phyloP scores from a whole-genome alignment of 2,113 vertebrate species.

The Tachysurus vachellii region DNA sequence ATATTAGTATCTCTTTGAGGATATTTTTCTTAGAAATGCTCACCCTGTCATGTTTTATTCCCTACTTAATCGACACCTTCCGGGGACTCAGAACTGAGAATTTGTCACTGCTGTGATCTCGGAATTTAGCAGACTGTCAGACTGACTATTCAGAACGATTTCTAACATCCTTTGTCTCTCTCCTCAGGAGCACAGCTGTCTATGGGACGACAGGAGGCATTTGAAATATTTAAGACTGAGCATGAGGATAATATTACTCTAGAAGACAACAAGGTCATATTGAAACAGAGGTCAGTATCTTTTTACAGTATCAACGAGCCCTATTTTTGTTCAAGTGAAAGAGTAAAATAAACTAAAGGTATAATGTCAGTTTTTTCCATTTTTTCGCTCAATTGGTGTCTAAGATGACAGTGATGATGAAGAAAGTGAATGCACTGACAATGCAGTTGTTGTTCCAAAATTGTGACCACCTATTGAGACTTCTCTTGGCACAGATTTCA shows the following conservation, averaged over 20 bases:
- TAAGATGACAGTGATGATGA: neutral
- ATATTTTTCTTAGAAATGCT: neutral
- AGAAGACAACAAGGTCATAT: slow-evolving; percentile 84
- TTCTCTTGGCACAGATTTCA: neutral
- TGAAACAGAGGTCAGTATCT: slow-evolving; percentile 84
- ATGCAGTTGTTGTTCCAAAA: neutral
- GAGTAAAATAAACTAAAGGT: neutral
- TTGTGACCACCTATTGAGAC: neutral
- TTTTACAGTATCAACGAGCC: neutral
- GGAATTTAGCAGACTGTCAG: too few species aligned
- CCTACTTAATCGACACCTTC: neutral
- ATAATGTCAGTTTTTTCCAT: neutral
- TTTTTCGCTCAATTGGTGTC: neutral
- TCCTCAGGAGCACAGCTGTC: slow-evolving; percentile 73
- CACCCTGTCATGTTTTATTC: neutral
- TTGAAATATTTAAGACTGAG: slow-evolving; percentile 84
- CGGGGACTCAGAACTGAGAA: neutral
- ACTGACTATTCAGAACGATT: too few species aligned
- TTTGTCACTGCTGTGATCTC: neutral
- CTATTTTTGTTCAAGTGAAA: neutral
- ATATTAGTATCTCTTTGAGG: neutral
- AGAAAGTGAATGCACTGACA: neutral
- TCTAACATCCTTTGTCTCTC: neutral
- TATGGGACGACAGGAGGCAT: slow-evolving; percentile 84
- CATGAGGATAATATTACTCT: slow-evolving; percentile 78